Evolutionary conservation across 2,797 vertebrate species (phyloP), one percentile per base, ranked within the genome.

Genomic region (Odontamblyopus rebecca): DNA sequence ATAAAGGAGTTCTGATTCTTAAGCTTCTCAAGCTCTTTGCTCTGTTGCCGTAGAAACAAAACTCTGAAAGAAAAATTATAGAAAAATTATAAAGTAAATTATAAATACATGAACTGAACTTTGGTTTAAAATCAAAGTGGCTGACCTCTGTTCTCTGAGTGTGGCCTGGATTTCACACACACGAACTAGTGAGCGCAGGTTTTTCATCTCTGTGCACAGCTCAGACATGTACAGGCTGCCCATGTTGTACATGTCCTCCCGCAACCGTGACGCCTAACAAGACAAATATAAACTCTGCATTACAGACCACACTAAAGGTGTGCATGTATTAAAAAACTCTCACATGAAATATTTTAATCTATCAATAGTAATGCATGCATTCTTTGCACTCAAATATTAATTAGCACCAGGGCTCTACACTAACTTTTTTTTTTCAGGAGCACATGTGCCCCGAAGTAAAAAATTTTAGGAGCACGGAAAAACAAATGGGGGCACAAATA

Each of bases 1-100:
- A 99, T 99, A 93, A 98, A 99, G 86, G 98, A 99, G 94, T 99
- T 99, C 95, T 99, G 98, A 92, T 99, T 99, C 95, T 99, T 99
- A 94, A 99, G 95, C 91, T 98, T 99, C 95, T 99, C 97, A 85
- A 99, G 95, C 95, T 99, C 98, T 95, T 99, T 99, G 93, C 97
- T 99, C 95, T 99, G 98, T 91, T 99, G 98, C 94, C 97, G 96
- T 94, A 99, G 94, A 92, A 99, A 99, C 77, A 99, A 93, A 94
- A 99, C 97, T 94, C 98, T 99, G 91, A 4, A 26, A 64, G 23
- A 50, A 50, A 9, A 4, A 5, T 44, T 19, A 51, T 26, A 18
- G 23, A 23, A 23, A 23, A 23, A 23, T 23, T 23, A 6, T 2
- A 11, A 27, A 62, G 4, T 38, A 62, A n/a, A 62, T 53, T 12